Percentiles rank a stretch among this genome's conserved stretches.
Evolutionary conservation across 2,113 vertebrate species (phyloP).

Genomic region (Zeus faber): DNA sequence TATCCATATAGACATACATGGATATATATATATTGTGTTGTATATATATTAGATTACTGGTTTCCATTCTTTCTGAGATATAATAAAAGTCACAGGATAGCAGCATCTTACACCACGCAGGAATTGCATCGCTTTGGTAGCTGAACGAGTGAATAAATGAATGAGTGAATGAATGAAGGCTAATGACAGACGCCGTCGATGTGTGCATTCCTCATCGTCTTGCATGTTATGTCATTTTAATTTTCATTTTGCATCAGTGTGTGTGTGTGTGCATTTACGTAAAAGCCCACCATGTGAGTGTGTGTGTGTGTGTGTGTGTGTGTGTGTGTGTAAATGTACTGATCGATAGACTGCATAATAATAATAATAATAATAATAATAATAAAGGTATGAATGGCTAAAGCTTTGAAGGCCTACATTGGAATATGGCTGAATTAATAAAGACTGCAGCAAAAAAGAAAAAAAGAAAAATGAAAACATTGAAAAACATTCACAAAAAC

Average conservation of each 20-base stretch:
- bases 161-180: conserved; percentile 54
- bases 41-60: conserved; percentile 73
- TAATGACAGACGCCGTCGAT: conserved; percentile 51
- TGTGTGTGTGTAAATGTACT: background rate
- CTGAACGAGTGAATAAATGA: conserved; percentile 53
- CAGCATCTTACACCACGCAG: conserved; percentile 78
- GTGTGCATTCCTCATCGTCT: conserved; percentile 49
- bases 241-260: background rate
- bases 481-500: conserved; percentile 73
- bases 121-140: conserved; percentile 78
- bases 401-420: conserved; percentile 66
- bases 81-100: conserved; percentile 77
- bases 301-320: conserved; percentile 19
- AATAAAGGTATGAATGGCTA: conserved; percentile 54
- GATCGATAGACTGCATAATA: conserved; percentile 30
- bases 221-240: conserved; percentile 18
- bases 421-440: conserved; percentile 69
- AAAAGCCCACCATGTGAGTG: background rate
- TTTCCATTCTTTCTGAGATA: conserved; percentile 69
- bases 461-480: conserved; percentile 60
- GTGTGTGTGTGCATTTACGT: conserved; percentile 7
- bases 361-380: too few species aligned
- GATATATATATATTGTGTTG: conserved; percentile 54
- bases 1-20: conserved; percentile 57
- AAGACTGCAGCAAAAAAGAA: conserved; percentile 69